Evolutionary conservation across 2,797 vertebrate species (phyloP).

Genomic region (Eutrigla gurnardus): DNA sequence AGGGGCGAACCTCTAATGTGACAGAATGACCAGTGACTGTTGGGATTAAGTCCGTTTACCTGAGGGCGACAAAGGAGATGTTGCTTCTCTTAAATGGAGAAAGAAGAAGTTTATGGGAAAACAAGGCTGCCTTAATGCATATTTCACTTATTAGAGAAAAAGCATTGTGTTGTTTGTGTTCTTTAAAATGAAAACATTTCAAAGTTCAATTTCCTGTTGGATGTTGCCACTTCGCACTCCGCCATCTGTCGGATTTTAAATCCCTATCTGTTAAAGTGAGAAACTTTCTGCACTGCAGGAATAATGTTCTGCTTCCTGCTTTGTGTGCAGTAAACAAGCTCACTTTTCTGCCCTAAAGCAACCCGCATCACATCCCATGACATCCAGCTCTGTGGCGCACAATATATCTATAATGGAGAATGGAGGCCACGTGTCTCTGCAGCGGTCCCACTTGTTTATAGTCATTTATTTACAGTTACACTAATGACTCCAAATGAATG

Average conservation of each 20-base stretch:
- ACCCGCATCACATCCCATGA: background rate
- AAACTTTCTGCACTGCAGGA: background rate
- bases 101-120: background rate
- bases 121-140: background rate
- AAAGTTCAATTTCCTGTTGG: background rate
- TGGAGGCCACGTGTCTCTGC: slow-evolving; percentile 11
- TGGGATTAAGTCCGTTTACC: too few relatives aligned
- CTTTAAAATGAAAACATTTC: background rate
- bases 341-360: slow-evolving; percentile 7
- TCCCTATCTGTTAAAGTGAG: slow-evolving; percentile 8
- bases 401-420: background rate
- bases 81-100: background rate
- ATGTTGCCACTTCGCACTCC: background rate
- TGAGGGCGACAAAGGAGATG: background rate
- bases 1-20: too few relatives aligned
- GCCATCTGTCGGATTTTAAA: background rate
- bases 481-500: slow-evolving; percentile 43
- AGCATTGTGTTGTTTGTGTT: background rate
- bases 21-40: too few relatives aligned
- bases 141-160: background rate
- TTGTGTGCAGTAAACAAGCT: slow-evolving; percentile 11
- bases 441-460: slow-evolving; percentile 28
- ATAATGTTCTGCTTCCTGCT: background rate
- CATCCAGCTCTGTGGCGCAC: background rate
- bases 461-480: slow-evolving; percentile 33